Conservation (phyloP, 1,140 invertebrate genomes). For the Papilio dardanus region DNA sequence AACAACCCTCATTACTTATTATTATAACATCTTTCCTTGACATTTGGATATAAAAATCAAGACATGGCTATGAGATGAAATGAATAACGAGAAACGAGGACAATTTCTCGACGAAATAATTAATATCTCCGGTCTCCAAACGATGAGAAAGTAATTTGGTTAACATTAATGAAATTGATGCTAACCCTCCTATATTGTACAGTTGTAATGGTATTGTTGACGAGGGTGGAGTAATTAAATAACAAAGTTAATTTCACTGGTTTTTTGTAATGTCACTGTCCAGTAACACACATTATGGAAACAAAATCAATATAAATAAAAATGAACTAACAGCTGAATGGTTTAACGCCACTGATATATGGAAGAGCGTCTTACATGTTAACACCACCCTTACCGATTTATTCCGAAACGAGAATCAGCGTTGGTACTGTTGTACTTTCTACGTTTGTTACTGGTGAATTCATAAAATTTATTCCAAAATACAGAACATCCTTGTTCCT, state of each 20-base stretch:
- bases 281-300: background rate
- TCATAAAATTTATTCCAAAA: no score
- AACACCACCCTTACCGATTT: no score
- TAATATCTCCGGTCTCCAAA: slow-evolving; percentile 30
- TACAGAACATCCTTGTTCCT: no score
- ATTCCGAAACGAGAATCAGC: no score
- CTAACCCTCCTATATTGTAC: slow-evolving; percentile 22
- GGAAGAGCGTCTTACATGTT: no score
- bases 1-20: slow-evolving; percentile 15
- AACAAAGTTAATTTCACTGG: background rate
- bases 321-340: no score
- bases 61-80: slow-evolving; percentile 21
- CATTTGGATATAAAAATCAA: slow-evolving; percentile 33
- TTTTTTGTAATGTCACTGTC: background rate
- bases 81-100: slow-evolving; percentile 21
- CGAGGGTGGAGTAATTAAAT: slow-evolving; percentile 32
- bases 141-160: slow-evolving; percentile 37
- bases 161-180: slow-evolving; percentile 34
- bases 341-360: no score
- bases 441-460: no score
- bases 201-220: slow-evolving; percentile 12
- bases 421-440: no score
- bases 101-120: slow-evolving; percentile 31
- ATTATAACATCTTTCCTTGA: slow-evolving; percentile 35
- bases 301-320: background rate